Percentiles rank a stretch among this genome's conserved stretches.
Conservation (phyloP, 1,140 invertebrate genomes). For the Carcinoscorpius rotundicauda region DNA sequence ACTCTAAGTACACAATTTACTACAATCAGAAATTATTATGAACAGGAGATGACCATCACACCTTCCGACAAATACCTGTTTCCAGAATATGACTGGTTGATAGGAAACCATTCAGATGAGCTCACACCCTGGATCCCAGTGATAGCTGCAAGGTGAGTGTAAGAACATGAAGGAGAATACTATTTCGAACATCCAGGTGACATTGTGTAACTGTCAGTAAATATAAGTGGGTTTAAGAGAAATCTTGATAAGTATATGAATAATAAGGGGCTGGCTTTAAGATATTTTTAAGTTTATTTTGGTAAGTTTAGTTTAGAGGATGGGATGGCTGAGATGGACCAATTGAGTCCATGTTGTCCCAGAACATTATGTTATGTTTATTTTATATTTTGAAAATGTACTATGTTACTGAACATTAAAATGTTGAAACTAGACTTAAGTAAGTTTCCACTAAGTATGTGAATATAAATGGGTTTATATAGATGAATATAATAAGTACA, state of each 20-base stretch:
- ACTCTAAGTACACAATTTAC: background rate
- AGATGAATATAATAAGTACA: too few relatives aligned
- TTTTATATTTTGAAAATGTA: too few relatives aligned
- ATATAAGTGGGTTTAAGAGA: background rate
- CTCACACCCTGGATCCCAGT: conserved; percentile 95
- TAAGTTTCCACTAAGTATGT: too few relatives aligned
- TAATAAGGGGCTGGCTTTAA: background rate
- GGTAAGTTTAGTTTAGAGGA: background rate
- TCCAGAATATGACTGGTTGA: conserved; percentile 72
- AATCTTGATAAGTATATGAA: too few relatives aligned
- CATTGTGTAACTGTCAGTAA: background rate
- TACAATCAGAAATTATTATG: background rate
- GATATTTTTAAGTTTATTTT: conserved; percentile 1
- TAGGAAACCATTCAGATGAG: conserved; percentile 98
- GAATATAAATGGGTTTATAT: too few relatives aligned
- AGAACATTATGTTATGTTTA: too few relatives aligned
- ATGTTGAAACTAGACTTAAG: too few relatives aligned
- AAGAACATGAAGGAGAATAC: background rate
- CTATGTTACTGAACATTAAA: too few relatives aligned
- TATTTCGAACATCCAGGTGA: background rate
- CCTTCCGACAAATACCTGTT: conserved; percentile 56
- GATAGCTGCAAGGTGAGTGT: conserved; percentile 52
- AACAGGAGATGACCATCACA: conserved; percentile 43
- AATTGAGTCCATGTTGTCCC: too few relatives aligned
- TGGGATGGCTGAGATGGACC: too few relatives aligned